Percentiles rank a stretch among this genome's conserved stretches.
These are phyloP conservation scores for Rhinolophus ferrumequinum DNA, from an alignment of 2,113 vertebrate genomes.

Conservation along the genomic window DNA sequence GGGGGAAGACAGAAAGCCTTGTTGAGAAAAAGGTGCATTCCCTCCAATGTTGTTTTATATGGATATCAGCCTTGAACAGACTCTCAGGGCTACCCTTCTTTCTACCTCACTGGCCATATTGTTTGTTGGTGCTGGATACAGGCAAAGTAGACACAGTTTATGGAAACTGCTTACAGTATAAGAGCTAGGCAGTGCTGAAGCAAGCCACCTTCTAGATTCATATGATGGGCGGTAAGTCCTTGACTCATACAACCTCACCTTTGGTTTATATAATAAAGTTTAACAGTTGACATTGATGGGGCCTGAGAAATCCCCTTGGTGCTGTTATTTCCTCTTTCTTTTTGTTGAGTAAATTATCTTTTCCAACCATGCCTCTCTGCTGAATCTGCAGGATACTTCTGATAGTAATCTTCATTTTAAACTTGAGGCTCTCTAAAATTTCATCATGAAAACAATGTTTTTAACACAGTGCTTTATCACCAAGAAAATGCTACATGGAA, in stretches of 20 bases:
- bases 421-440: constrained; percentile 61
- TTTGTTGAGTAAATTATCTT: constrained; percentile 57
- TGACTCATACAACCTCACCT: not conserved
- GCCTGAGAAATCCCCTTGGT: not conserved
- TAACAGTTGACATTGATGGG: not conserved
- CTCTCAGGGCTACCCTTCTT: not conserved
- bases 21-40: not conserved
- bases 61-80: not conserved
- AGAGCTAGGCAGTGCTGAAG: not conserved
- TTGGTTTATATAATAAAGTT: not conserved
- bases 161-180: not conserved
- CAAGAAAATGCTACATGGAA: constrained; percentile 47
- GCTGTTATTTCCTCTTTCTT: constrained; percentile 49
- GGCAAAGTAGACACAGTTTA: not conserved
- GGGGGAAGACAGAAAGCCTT: not conserved
- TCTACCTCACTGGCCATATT: not conserved
- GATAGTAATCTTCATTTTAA: constrained; percentile 65
- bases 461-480: constrained; percentile 28
- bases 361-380: constrained; percentile 37
- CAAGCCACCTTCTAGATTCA: not conserved
- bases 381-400: constrained; percentile 64
- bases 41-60: not conserved
- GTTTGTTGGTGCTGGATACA: not conserved
- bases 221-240: not conserved
- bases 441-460: constrained; percentile 60